Evolutionary conservation across 2,888 invertebrate genomes (phyloP).

Genomic region (Acholoe squamosa): DNA sequence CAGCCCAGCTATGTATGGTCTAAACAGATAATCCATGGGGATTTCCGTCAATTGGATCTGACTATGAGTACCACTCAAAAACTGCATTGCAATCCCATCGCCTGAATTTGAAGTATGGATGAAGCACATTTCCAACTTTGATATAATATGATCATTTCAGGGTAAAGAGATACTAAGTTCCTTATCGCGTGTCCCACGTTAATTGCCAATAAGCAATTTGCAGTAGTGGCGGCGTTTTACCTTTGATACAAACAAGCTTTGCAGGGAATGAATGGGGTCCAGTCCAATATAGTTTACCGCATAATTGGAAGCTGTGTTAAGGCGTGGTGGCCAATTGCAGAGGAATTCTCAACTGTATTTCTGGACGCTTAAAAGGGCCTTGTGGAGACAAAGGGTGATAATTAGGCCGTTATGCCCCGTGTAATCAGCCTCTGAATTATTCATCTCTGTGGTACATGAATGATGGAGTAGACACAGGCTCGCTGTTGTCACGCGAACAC

Average conservation of each 20-base stretch:
- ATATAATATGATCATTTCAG: neutral
- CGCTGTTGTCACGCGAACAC: too few relatives aligned
- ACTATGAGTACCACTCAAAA: too few relatives aligned
- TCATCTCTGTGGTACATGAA: conserved; percentile 6
- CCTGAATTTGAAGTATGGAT: too few relatives aligned
- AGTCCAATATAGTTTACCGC: too few relatives aligned
- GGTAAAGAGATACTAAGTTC: neutral
- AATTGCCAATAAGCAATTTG: conserved; percentile 38
- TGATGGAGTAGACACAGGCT: conserved; percentile 15
- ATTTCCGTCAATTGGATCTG: too few relatives aligned
- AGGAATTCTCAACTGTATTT: too few relatives aligned
- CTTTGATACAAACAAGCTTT: neutral
- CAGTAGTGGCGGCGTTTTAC: neutral
- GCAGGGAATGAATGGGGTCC: neutral
- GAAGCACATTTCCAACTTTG: too few relatives aligned
- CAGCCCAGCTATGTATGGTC: too few relatives aligned
- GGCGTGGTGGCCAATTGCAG: too few relatives aligned
- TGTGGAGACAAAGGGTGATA: conserved; percentile 2
- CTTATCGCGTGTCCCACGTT: conserved; percentile 20
- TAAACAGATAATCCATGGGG: too few relatives aligned
- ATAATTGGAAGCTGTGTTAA: too few relatives aligned
- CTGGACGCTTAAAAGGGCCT: neutral
- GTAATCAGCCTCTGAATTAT: conserved; percentile 48
- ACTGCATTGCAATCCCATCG: too few relatives aligned
- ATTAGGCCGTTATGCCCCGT: conserved; percentile 49